Conservation (phyloP, 2,113 vertebrate species). For the Synchiropus splendidus region DNA sequence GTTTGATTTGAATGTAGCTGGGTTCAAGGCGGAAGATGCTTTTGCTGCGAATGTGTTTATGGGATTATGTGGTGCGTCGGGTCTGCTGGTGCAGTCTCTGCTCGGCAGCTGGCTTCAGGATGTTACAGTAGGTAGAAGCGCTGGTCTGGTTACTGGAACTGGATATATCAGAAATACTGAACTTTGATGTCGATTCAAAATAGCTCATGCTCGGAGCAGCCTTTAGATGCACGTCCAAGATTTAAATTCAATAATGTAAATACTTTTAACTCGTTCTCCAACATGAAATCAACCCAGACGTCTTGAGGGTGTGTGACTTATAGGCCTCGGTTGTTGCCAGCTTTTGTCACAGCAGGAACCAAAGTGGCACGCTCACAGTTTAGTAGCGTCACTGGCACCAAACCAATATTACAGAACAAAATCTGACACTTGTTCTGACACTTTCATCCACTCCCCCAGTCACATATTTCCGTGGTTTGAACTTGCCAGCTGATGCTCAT, state of each 20-base stretch:
- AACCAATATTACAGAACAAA: too few species aligned
- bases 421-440: too few species aligned
- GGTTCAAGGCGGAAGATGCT: too few species aligned
- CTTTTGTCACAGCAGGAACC: too few species aligned
- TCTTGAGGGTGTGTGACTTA: too few species aligned
- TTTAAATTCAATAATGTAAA: slow-evolving; percentile 7
- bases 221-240: slow-evolving; percentile 7
- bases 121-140: slow-evolving; percentile 12
- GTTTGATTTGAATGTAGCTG: too few species aligned
- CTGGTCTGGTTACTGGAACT: slow-evolving; percentile 4
- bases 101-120: slow-evolving; percentile 21
- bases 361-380: too few species aligned
- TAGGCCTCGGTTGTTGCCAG: too few species aligned
- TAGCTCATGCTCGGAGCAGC: background rate
- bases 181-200: slow-evolving; percentile 33
- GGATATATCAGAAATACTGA: slow-evolving; percentile 35
- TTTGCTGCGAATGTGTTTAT: background rate
- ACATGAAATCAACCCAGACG: too few species aligned
- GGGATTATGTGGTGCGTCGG: slow-evolving; percentile 6
- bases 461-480: slow-evolving; percentile 26
- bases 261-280: too few species aligned
- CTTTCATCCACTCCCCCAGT: too few species aligned
- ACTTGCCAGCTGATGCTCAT: slow-evolving; percentile 22
- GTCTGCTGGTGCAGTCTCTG: slow-evolving; percentile 12
- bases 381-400: too few species aligned